phyloP scores from a whole-genome alignment of 2,888 invertebrate species.

The Pharmacophagus antenor region DNA sequence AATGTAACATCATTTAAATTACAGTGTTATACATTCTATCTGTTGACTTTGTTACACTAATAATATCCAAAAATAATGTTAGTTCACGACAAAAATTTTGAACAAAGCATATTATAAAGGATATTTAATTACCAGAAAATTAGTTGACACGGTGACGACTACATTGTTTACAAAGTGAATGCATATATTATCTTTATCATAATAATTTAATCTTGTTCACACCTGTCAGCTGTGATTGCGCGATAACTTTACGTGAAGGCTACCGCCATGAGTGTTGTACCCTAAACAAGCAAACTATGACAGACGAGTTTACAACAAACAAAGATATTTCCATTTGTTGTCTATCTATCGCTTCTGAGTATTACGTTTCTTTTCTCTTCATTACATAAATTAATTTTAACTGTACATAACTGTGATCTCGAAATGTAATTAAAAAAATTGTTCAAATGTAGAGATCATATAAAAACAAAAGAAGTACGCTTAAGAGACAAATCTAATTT shows the following conservation, averaged over 20 bases:
- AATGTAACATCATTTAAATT: neutral
- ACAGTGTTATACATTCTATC: neutral
- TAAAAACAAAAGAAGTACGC: too few relatives aligned
- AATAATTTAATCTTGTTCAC: constrained; percentile 33
- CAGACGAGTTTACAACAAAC: constrained; percentile 38
- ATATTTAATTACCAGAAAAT: neutral
- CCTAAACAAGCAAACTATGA: constrained; percentile 36
- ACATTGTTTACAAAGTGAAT: constrained; percentile 3
- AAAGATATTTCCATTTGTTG: constrained; percentile 29
- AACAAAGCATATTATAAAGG: neutral
- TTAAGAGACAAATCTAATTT: too few relatives aligned
- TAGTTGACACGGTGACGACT: constrained; percentile 1
- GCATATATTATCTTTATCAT: constrained; percentile 32
- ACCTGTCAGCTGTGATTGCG: constrained; percentile 28
- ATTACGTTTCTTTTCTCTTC: neutral
- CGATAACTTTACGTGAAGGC: constrained; percentile 41
- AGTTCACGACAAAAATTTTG: neutral
- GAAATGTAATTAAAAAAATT: too few relatives aligned
- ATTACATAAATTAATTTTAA: neutral
- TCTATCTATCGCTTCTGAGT: constrained; percentile 1
- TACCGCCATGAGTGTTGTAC: constrained; percentile 45
- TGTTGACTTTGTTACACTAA: neutral
- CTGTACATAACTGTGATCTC: neutral
- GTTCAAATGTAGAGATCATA: too few relatives aligned
- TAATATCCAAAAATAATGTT: neutral